Evolutionary conservation across 2,888 invertebrate species (phyloP), one percentile per base, ranked within the genome.

Genomic region (Dicroscelio sp.): DNA sequence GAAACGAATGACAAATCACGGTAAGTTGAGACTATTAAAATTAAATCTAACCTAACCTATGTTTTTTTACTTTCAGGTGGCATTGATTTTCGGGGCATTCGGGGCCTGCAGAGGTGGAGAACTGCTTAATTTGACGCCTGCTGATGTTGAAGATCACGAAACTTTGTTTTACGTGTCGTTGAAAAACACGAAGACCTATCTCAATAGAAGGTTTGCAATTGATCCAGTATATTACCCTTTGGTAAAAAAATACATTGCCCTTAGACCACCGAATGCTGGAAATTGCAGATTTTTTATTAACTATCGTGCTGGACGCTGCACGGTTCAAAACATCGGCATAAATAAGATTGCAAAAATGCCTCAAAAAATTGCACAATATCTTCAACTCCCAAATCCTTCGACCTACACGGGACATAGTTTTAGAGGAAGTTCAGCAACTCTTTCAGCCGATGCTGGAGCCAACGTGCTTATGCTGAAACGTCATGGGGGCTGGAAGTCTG

Each of bases 51-150:
- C n/a, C n/a, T n/a, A n/a, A n/a, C n/a, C n/a, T n/a, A n/a, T n/a
- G n/a, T n/a, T 71, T 71, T 30, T 2, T 73, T n/a, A 52, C 12
- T 33, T 75, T 75, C 58, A 75, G 58, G 58, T 75, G 0, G 75
- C 75, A 58, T 33, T 75, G 35, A 55, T 75, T 58, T 75, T 75
- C 35, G 75, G 58, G 0, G 75, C 75, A 58, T 75, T 75, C 35
- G 75, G 75, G 23, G 75, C 75, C 23, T 58, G 75, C 75, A 55
- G 33, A 75, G 58, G 17, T 35, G n/a, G 23, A 12, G 75, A 75
- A 25, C 35, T 75, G 12, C 55, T 75, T 25, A 35, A 33, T 35
- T n/a, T 75, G 33, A 58, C 33, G 0, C 58, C 58, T 17, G 23
- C 14, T 33, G 55, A 75, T 58, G 75, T 75, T 6, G 35, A 75